These are phyloP conservation scores for Psittacula cyanocephala DNA, from an alignment of 2,113 vertebrate species.

Conservation along the genomic window DNA sequence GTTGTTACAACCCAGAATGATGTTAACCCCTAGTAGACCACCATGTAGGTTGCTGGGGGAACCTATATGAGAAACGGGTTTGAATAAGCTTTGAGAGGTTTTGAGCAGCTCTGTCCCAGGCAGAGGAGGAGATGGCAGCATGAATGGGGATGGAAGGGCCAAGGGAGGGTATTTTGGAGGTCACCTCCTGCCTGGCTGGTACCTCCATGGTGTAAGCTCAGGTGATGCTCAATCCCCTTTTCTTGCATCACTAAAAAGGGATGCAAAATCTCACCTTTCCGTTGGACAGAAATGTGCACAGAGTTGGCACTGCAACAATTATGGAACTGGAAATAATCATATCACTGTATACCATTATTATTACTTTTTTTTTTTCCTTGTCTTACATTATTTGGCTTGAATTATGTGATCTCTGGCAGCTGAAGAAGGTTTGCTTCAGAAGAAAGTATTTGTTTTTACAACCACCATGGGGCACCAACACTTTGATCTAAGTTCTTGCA, in stretches of 20 bases:
- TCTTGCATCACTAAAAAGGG: not conserved
- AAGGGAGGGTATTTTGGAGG: too few relatives aligned
- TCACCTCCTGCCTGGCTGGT: not conserved
- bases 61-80: not conserved
- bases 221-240: not conserved
- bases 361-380: not conserved
- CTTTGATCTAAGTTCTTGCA: not conserved
- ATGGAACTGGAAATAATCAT: not conserved
- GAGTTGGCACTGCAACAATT: not conserved
- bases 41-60: too few relatives aligned
- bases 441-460: not conserved
- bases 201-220: accelerated
- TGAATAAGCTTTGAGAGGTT: not conserved
- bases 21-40: accelerated
- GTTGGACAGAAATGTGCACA: not conserved
- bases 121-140: not conserved
- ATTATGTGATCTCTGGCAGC: not conserved
- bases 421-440: not conserved
- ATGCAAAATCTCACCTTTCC: not conserved
- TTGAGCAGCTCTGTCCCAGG: not conserved
- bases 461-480: not conserved
- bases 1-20: not conserved
- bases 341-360: not conserved
- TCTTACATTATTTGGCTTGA: not conserved
- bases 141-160: not conserved